These are phyloP conservation scores for Drosophila biarmipes DNA, from an alignment of 1,140 invertebrate genomes.

Conservation along the genomic window DNA sequence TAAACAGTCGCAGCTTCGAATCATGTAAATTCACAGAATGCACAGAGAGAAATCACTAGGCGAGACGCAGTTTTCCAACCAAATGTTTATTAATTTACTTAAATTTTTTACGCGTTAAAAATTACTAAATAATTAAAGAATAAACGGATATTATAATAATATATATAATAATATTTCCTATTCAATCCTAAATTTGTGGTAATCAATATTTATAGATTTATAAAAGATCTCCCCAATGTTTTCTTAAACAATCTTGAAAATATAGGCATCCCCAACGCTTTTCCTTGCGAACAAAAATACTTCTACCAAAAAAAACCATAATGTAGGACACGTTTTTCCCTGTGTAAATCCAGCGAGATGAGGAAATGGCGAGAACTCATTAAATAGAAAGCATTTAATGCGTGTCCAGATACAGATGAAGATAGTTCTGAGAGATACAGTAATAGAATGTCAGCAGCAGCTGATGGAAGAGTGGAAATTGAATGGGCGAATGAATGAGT, in stretches of 20 bases:
- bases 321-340: neutral
- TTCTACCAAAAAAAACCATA: no score
- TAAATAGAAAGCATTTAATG: conserved; percentile 82
- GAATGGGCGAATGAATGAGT: conserved; percentile 51
- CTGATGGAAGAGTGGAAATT: conserved; percentile 55
- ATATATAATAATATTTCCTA: no score
- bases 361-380: conserved; percentile 57
- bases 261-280: no score
- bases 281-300: no score
- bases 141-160: no score
- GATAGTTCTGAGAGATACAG: conserved; percentile 62
- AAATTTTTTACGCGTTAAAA: neutral
- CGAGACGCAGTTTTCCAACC: no score
- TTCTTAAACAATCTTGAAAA: no score
- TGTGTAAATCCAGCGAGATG: conserved; percentile 2
- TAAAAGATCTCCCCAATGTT: no score
- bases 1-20: conserved; percentile 60
- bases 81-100: neutral
- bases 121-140: no score
- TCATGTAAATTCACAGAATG: conserved; percentile 63
- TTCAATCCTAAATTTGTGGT: no score
- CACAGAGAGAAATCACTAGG: conserved; percentile 11
- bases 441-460: conserved; percentile 78
- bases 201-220: no score
- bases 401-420: conserved; percentile 71